Conservation (phyloP, 1,140 invertebrate species). For the Drosophila asahinai region DNA sequence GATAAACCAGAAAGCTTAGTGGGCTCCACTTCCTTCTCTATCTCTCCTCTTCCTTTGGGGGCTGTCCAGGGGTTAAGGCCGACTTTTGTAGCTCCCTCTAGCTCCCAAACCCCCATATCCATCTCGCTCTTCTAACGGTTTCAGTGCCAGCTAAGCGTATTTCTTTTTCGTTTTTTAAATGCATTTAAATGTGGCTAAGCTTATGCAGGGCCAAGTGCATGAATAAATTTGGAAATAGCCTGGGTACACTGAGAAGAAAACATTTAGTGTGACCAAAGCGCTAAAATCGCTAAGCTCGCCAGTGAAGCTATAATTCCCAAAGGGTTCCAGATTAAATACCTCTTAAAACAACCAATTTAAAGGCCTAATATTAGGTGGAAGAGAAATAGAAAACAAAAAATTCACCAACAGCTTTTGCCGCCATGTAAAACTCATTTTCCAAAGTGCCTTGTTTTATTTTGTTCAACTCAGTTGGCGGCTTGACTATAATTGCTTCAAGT, state of each 20-base stretch:
- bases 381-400: background rate
- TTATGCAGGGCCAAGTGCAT: conserved; percentile 42
- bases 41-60: background rate
- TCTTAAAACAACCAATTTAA: background rate
- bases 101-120: background rate
- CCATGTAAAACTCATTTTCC: background rate
- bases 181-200: conserved; percentile 35
- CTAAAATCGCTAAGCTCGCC: background rate
- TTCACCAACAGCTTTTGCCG: background rate
- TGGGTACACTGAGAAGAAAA: background rate
- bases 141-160: conserved; percentile 33
- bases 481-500: conserved; percentile 10
- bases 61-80: conserved; percentile 37
- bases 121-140: conserved; percentile 14
- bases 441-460: conserved; percentile 5
- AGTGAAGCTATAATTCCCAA: conserved; percentile 1
- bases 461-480: background rate
- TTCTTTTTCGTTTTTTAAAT: conserved; percentile 7
- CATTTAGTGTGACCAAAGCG: background rate
- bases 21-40: conserved; percentile 3
- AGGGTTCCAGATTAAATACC: background rate
- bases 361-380: background rate
- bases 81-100: conserved; percentile 5
- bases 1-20: conserved; percentile 43
- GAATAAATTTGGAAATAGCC: conserved; percentile 25